phyloP scores from a whole-genome alignment of 2,888 invertebrate species.

The Corythucha ciliata region DNA sequence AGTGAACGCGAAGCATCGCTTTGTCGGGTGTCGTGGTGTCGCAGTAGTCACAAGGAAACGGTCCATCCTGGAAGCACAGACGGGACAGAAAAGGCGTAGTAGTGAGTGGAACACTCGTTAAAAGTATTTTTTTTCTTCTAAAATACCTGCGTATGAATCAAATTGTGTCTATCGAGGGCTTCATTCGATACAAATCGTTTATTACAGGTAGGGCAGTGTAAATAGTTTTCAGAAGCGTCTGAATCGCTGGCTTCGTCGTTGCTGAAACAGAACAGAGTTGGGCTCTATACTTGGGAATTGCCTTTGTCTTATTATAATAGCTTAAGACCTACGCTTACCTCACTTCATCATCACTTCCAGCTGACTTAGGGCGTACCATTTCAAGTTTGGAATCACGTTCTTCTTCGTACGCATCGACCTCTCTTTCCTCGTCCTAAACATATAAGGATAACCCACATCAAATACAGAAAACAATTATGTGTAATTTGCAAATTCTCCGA shows the following conservation, averaged over 20 bases:
- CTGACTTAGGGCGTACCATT: no score
- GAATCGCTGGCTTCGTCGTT: no score
- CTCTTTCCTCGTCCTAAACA: no score
- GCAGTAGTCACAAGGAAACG: conserved; percentile 36
- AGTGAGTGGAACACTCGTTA: background rate
- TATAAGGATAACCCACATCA: no score
- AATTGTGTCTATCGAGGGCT: conserved; percentile 29
- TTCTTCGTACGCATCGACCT: no score
- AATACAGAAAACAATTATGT: no score
- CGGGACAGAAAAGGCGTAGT: conserved; percentile 1
- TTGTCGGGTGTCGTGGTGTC: conserved; percentile 32
- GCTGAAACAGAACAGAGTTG: conserved; percentile 9
- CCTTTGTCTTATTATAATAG: no score
- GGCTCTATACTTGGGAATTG: no score
- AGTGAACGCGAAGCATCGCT: conserved; percentile 33
- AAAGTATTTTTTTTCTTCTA: background rate
- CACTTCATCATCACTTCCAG: no score
- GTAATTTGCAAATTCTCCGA: no score
- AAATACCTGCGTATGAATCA: conserved; percentile 33
- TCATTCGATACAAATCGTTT: conserved; percentile 29
- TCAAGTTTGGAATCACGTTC: no score
- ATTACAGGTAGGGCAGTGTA: conserved; percentile 32
- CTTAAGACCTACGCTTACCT: no score
- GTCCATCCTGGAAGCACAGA: conserved; percentile 29
- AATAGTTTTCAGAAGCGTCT: conserved; percentile 27